Base-by-base conservation (phyloP, 2,888 invertebrate species). In the Cenopis cana region DNA sequence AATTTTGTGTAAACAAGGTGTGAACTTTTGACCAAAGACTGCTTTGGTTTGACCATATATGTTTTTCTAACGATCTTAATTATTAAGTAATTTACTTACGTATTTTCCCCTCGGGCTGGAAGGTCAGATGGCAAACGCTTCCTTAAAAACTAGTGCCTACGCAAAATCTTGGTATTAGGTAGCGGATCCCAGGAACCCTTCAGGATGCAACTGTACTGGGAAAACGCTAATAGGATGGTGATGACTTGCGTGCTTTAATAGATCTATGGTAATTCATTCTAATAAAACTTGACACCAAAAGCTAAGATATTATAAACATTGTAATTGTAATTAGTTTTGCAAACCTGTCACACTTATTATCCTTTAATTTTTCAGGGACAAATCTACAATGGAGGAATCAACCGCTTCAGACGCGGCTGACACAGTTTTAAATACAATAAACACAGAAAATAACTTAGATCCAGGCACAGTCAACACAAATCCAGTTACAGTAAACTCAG, bases 331-430 rank as follows among this genome's bases (percentile, higher is more conserved):
- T n/a, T n/a, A n/a, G n/a, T n/a, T n/a, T n/a, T n/a, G n/a, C n/a
- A n/a, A 11, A 50, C 0, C n/a, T 1, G 11, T 50, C 33, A 8
- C 33, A 8, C 18, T 24, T 20, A 11, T 24, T 10, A 14, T 24
- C 36, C 10, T n/a, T 56, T 17, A 5, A 4, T 18, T n/a, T 64
- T 64, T 11, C 54, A 64, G 64, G n/a, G 3, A 50, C 0, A 8
- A 18, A 18, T 52, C 1, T 3, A 54, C 10, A 54, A 64, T 64
- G 64, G 54, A 64, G 17, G 54, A 64, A 38, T n/a, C 64, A 4
- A n/a, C 20, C 2, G 38, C 24, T 11, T 38, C 64, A 36, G 36
- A 12, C 9, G 6, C 52, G 20, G 14, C 20, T 20, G 52, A 52
- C n/a, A 38, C 2, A 18, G 12, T 3, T 46, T 3, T 46, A n/a